Percentiles rank a stretch among this genome's conserved stretches.
These are phyloP conservation scores for Cassiopea xamachana DNA, from an alignment of 30 jellyfish, hydroid and myxozoan species.

Conservation along the genomic window DNA sequence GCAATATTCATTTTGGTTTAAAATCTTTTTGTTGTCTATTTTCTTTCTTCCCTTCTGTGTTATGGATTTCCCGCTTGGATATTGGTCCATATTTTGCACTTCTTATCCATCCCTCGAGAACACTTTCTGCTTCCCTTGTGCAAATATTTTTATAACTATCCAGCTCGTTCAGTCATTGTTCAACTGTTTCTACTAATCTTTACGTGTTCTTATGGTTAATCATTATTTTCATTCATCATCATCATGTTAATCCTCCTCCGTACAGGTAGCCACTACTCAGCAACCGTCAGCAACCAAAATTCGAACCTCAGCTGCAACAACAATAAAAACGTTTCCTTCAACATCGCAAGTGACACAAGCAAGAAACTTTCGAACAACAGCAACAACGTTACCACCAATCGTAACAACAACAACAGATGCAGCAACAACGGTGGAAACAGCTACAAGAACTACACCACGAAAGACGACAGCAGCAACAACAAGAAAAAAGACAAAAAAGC, in stretches of 20 bases:
- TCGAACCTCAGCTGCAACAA: slow-evolving; percentile 3
- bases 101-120: no score
- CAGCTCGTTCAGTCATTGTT: no score
- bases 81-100: no score
- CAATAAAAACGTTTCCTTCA: slow-evolving; percentile 32
- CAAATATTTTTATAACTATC: no score
- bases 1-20: no score
- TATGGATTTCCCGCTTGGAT: no score
- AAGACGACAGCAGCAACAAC: slow-evolving; percentile 25
- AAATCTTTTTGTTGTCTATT: no score
- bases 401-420: slow-evolving; percentile 20
- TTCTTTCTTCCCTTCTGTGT: no score
- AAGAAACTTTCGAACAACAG: neutral
- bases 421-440: slow-evolving; percentile 29
- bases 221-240: no score
- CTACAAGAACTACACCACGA: slow-evolving; percentile 30
- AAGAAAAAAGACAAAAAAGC: neutral
- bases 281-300: neutral
- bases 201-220: no score
- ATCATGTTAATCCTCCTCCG: neutral
- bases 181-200: no score
- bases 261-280: neutral
- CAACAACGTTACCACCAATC: slow-evolving; percentile 4
- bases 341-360: slow-evolving; percentile 13
- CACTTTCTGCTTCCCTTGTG: no score